Evolutionary conservation across 2,113 vertebrate species (phyloP), one percentile per base, ranked within the genome.

Genomic region (Ptilonorhynchus violaceus): DNA sequence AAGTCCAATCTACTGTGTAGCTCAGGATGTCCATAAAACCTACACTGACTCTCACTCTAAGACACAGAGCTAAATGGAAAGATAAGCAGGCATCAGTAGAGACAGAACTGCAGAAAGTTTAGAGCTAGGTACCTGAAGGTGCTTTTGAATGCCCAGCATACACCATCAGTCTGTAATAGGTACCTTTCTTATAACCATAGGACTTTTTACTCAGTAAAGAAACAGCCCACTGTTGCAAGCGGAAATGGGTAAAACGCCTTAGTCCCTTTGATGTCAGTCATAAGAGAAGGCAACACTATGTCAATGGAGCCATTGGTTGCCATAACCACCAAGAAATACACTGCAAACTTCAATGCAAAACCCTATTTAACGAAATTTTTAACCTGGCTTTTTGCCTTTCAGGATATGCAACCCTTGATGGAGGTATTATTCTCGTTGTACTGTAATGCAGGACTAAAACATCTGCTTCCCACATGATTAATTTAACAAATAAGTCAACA

Each of bases 401-500:
- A 75, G 52, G 55, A 89, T 49, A 75, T 28, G 68, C 52, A 92
- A 67, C 39, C 37, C 60, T 56, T 78, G 80, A 89, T 59, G 50
- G 35, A 86, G 64, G 72, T 33, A 74, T 41, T 75, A 88, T 39
- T 91, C 11, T 8, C 63, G 59, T 50, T 74, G 72, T 77, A 77
- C 52, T 47, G 59, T 89, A 84, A 91, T 37, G 64, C 86, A 96
- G 86, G 60, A 92, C 79, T 70, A 91, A 77, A 91, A 95, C 89
- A 93, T 70, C 89, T 97, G 93, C 80, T 91, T 96, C 95, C 77
- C 83, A 92, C 64, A 95, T 93, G 86, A 96, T 89, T 93, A 95
- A 96, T 96, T 96, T 68, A 97, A 91, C 56, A 75, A 92, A n/a
- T 72, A 96, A 96, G 86, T 70, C 89, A 94, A 81, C 55, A 83